phyloP scores from a whole-genome alignment of 2,888 invertebrate species.

The Sepiola atlantica region DNA sequence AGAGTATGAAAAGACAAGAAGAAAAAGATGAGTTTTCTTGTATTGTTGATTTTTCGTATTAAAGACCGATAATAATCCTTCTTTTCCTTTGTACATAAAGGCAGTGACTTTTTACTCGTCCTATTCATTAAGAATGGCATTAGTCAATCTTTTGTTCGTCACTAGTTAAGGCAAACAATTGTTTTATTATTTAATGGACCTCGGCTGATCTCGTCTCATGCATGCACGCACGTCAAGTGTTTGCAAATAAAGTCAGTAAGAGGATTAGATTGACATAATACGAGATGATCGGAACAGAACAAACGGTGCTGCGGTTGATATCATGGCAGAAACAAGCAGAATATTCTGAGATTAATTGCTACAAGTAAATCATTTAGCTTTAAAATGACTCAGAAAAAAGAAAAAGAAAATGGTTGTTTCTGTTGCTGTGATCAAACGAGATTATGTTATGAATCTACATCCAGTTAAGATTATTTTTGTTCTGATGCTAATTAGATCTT shows the following conservation, averaged over 20 bases:
- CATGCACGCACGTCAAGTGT: background rate
- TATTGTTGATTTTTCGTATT: background rate
- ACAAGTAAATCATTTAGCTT: background rate
- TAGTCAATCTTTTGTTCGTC: constrained; percentile 19
- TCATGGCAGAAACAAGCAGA: background rate
- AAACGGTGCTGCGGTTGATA: background rate
- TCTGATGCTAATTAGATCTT: background rate
- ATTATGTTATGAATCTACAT: background rate
- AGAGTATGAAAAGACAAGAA: background rate
- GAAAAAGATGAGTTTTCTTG: background rate
- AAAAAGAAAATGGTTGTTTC: background rate
- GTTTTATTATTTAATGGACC: constrained; percentile 32
- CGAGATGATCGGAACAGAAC: background rate
- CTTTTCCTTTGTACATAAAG: background rate
- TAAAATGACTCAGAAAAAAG: background rate
- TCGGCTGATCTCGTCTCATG: background rate
- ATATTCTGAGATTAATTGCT: background rate
- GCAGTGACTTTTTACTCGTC: background rate
- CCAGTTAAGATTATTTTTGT: background rate
- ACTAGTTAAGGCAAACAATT: background rate
- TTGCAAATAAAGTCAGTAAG: background rate
- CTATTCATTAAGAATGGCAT: background rate
- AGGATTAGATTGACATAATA: background rate
- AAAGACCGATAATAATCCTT: background rate
- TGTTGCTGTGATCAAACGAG: background rate